Evolutionary conservation across 2,888 invertebrate genomes (phyloP), one percentile per base, ranked within the genome.

Genomic region (Ichneumoninae sp.): DNA sequence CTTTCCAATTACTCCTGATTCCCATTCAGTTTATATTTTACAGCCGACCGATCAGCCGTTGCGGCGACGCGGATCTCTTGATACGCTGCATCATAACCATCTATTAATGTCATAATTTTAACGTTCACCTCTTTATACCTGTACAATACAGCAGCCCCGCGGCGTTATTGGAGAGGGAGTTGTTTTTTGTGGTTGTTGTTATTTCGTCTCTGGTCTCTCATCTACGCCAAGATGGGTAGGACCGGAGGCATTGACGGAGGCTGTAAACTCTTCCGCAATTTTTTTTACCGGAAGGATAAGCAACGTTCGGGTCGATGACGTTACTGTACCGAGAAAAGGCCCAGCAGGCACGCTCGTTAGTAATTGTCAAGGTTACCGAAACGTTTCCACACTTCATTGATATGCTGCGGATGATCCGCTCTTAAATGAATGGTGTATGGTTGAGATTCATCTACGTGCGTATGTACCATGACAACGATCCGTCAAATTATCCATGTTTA

Each of bases 191-290:
- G n/a, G 19, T 19, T 19, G 19, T 19, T 19, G 19, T 19, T 40
- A 8, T 36, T 66, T 57, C 22, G 26, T 57, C 26, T 19, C 10
- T 26, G 26, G 13, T 57, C 50, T 69, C 47, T 30, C 69, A 16
- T 30, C 50, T 30, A n/a, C 30, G 50, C 8, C 50, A 33, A 30
- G n/a, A 30, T n/a, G 10, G 30, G n/a, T 33, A 50, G 26, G 30
- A 52, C 33, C 30, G 16, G 16, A 52, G 47, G 33, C 33, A 30
- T 50, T 4, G 26, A n/a, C 8, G n/a, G 22, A 50, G 22, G 47
- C 30, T 30, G 52, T 19, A 22, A 57, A 52, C 33, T 16, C n/a
- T 70, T 70, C 52, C 52, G 69, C 69, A n/a, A 52, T 50, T 70
- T n/a, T 47, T 47, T 47, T n/a, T 19, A 19, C 16, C 44, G 44